Conservation (phyloP, 1,140 invertebrate species). For the Vollenhovia emeryi region DNA sequence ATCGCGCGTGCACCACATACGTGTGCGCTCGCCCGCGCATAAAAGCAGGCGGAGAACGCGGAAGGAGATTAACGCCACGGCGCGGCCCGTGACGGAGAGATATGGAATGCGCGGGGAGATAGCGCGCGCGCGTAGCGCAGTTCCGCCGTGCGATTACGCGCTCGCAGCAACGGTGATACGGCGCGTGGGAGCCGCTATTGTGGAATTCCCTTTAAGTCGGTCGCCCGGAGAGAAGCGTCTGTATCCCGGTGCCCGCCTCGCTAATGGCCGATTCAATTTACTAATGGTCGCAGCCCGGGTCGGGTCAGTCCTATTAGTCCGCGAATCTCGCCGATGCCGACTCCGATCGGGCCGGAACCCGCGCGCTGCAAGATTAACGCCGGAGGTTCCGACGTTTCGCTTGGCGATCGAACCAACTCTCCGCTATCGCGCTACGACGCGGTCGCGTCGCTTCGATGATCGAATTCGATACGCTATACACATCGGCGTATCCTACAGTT, state of each 20-base stretch:
- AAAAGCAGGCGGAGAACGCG: constrained; percentile 19
- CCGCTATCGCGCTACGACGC: not conserved
- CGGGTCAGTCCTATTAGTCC: constrained; percentile 43
- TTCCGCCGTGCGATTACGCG: not conserved
- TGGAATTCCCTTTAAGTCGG: constrained; percentile 45
- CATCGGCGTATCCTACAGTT: not conserved
- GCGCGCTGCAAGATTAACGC: constrained; percentile 40
- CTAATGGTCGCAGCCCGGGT: constrained; percentile 33
- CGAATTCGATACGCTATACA: not conserved
- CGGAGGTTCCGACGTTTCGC: not conserved
- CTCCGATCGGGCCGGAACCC: constrained; percentile 36
- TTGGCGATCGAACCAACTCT: not conserved
- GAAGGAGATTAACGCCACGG: constrained; percentile 23
- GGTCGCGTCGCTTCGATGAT: not conserved
- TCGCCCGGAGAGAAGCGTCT: constrained; percentile 45
- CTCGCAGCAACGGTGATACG: not conserved
- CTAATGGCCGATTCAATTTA: constrained; percentile 57
- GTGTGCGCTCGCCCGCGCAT: not conserved
- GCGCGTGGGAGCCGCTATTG: not conserved
- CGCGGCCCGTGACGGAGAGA: not conserved
- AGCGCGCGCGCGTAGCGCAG: not conserved
- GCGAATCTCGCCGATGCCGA: constrained; percentile 39
- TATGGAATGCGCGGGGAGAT: constrained; percentile 10
- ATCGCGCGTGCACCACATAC: not conserved
- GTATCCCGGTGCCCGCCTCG: not conserved